Percentiles rank a stretch among this genome's conserved stretches.
These are phyloP conservation scores for Naso thynnoides DNA, from an alignment of 2,797 vertebrate species.

Conservation along the genomic window DNA sequence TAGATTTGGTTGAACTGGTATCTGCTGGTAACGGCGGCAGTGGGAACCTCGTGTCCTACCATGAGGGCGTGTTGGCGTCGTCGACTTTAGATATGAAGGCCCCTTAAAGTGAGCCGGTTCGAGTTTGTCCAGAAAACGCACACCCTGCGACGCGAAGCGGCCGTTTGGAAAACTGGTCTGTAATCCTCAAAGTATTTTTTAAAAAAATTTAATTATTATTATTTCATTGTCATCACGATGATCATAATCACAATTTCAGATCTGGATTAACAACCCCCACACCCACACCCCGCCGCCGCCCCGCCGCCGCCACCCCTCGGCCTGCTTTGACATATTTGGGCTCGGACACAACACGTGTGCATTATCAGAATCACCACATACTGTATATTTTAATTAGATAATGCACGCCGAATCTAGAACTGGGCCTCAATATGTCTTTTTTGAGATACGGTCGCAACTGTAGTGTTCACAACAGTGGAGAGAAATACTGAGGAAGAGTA, in stretches of 20 bases:
- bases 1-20: conserved; percentile 69
- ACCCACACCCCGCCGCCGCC: no score
- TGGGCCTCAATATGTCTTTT: conserved; percentile 71
- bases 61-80: conserved; percentile 16
- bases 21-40: conserved; percentile 53
- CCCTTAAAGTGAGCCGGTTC: conserved; percentile 40
- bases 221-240: conserved; percentile 46
- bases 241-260: conserved; percentile 62
- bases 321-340: conserved; percentile 47
- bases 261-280: conserved; percentile 67
- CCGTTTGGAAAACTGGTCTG: conserved; percentile 32
- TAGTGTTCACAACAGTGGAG: conserved; percentile 47
- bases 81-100: conserved; percentile 10
- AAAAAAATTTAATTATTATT: no score
- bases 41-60: conserved; percentile 34
- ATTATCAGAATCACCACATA: conserved; percentile 59
- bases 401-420: conserved; percentile 55
- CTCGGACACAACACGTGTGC: conserved; percentile 46
- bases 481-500: conserved; percentile 67
- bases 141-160: conserved; percentile 35
- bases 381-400: conserved; percentile 72
- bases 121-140: conserved; percentile 31
- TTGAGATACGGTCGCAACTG: conserved; percentile 59
- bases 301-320: conserved; percentile 21
- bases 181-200: conserved; percentile 54